These are phyloP conservation scores for Rotaria sp. DNA, from an alignment of 2,888 invertebrate genomes.

Conservation along the genomic window DNA sequence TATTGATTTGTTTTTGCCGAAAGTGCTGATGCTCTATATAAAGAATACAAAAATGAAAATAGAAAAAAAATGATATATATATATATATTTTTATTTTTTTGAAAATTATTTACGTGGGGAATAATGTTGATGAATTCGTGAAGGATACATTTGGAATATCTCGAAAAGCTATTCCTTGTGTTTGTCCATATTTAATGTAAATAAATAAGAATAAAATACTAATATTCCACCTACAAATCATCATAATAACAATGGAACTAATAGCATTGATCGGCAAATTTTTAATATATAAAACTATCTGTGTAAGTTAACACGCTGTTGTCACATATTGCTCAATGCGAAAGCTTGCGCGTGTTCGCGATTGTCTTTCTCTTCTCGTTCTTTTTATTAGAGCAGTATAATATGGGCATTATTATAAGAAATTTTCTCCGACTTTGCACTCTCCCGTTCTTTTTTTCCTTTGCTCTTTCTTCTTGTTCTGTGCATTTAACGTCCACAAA, in stretches of 20 bases:
- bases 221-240: not conserved
- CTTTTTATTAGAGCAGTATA: not conserved
- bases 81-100: no score
- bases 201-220: not conserved
- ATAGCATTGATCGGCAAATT: not conserved
- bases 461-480: not conserved
- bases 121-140: not conserved
- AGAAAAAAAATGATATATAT: not conserved
- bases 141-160: slow-evolving; percentile 6
- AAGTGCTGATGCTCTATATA: not conserved
- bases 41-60: not conserved
- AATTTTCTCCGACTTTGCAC: not conserved
- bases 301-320: not conserved
- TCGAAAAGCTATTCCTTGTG: not conserved
- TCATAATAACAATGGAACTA: not conserved
- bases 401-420: not conserved
- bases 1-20: slow-evolving; percentile 20
- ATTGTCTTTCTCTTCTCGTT: slow-evolving; percentile 10
- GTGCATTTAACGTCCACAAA: not conserved
- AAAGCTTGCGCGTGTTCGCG: slow-evolving; percentile 3
- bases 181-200: not conserved
- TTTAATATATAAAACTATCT: not conserved
- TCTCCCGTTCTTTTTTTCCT: not conserved
- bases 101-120: not conserved
- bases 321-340: slow-evolving; percentile 11